Evolutionary conservation across 1,140 invertebrate species (phyloP).

Genomic region (Pseudomyrmex cubaensis): DNA sequence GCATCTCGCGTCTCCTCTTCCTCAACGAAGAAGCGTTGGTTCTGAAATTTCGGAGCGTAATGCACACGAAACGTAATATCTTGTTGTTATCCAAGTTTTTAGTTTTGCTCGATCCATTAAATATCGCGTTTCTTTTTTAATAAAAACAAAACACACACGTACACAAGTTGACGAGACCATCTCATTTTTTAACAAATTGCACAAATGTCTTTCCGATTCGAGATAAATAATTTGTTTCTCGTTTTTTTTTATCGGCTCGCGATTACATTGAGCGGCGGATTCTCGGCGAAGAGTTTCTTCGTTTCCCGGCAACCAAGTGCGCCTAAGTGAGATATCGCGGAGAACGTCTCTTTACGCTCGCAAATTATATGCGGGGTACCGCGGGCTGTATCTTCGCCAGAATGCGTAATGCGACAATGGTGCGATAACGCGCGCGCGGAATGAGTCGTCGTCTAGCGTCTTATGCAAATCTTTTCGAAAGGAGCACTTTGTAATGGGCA

Average conservation of each 20-base stretch:
- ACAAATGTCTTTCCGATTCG: too few species aligned
- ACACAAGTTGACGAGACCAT: too few species aligned
- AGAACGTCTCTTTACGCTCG: slow-evolving; percentile 47
- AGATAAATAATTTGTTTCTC: too few species aligned
- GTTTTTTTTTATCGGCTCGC: too few species aligned
- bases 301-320: slow-evolving; percentile 44
- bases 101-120: background rate
- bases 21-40: slow-evolving; percentile 29
- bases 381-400: slow-evolving; percentile 40
- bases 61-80: slow-evolving; percentile 28
- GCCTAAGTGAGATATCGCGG: slow-evolving; percentile 55
- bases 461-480: slow-evolving; percentile 56
- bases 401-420: slow-evolving; percentile 59
- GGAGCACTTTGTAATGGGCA: slow-evolving; percentile 59
- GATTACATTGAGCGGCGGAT: slow-evolving; percentile 3
- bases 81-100: too few species aligned
- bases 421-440: slow-evolving; percentile 58
- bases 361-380: slow-evolving; percentile 50
- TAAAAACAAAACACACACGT: too few species aligned
- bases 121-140: too few species aligned
- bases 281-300: background rate
- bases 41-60: background rate
- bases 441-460: slow-evolving; percentile 61
- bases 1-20: slow-evolving; percentile 26
- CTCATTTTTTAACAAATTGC: too few species aligned